Base-by-base conservation (phyloP, 1,140 invertebrate species). In the Dendroctonus valens region DNA sequence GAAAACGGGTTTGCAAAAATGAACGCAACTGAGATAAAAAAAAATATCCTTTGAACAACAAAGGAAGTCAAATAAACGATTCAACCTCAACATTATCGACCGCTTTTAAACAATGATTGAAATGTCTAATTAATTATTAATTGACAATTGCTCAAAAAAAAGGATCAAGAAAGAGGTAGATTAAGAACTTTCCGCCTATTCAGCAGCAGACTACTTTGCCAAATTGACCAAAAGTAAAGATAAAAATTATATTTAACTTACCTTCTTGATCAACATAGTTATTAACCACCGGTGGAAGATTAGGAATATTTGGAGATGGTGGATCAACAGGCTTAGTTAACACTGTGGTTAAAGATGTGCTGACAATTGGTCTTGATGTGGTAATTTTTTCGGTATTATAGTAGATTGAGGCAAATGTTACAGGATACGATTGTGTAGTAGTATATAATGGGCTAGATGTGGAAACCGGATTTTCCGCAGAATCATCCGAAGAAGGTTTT, bases 251-350 rank as follows among this genome's bases (percentile, higher is more conserved):
- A 59, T 48, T 59, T 15, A 49, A 51, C 14, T 51, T 70, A 76
- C 76, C 76, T 80, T 81, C 76, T 39, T 79, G 76, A 73, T 83
- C 78, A 40, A 83, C 79, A 39, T 78, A 78, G 53, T 81, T 82
- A n/a, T 75, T 76, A 39, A 68, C 41, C 0, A 79, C 75, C 0
- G 71, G 53, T 15, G 71, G 44, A 60, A 72, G 40, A 59, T 48
- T 70, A 3, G 69, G 66, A 50, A 67, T 70, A 41, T 59, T 65
- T 8, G 50, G 15, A 48, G 63, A 44, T n/a, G 54, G 9, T 46
- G 46, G 40, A 26, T 41, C 61, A 6, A 39, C 59, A 52, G 60
- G 60, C 26, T 63, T 63, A 42, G 39, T 63, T 11, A 68, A 67
- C 48, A 71, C 77, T 12, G 74, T 78, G 0, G 78, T 79, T 9